A percentile compares a stretch with the other conserved stretches of the same genome.
Conservation (phyloP, 2,797 vertebrate genomes). For the Amphiprion clarkii region DNA sequence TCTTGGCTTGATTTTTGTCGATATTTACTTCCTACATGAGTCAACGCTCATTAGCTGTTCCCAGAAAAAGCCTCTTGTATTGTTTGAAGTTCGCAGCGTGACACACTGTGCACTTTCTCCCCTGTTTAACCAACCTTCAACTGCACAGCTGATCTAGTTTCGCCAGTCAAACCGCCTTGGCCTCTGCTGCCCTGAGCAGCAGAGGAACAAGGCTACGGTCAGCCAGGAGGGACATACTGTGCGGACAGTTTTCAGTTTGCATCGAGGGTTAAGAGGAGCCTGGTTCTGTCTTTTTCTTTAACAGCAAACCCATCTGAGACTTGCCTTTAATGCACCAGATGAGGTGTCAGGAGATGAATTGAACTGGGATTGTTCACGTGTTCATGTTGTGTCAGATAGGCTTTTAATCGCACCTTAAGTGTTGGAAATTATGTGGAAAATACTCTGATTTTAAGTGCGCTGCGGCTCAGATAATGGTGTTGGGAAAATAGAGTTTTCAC, state of each 20-base stretch:
- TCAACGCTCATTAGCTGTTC: constrained; percentile 4
- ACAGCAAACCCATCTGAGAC: constrained; percentile 7
- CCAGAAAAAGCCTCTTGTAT: neutral
- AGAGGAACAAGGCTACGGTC: constrained; percentile 17
- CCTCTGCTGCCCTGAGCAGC: constrained; percentile 33
- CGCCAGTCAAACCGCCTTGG: constrained; percentile 35
- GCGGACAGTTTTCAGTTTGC: constrained; percentile 19
- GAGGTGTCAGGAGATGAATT: neutral
- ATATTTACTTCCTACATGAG: constrained; percentile 8
- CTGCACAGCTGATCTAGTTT: constrained; percentile 30
- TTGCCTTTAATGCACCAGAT: constrained; percentile 12
- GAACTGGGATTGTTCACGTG: neutral
- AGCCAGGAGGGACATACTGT: constrained; percentile 28
- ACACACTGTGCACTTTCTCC: neutral
- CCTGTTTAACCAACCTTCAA: constrained; percentile 45
- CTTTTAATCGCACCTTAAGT: constrained; percentile 15
- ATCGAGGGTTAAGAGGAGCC: neutral
- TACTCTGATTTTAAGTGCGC: neutral
- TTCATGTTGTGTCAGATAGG: neutral
- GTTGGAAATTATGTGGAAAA: neutral
- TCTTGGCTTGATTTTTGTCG: neutral
- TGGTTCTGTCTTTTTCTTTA: constrained; percentile 7
- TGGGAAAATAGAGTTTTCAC: constrained; percentile 1
- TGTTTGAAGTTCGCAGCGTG: constrained; percentile 28
- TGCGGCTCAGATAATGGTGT: constrained; percentile 3